These are phyloP conservation scores for Apeltes quadracus DNA, from an alignment of 2,113 vertebrate species.

Conservation along the genomic window DNA sequence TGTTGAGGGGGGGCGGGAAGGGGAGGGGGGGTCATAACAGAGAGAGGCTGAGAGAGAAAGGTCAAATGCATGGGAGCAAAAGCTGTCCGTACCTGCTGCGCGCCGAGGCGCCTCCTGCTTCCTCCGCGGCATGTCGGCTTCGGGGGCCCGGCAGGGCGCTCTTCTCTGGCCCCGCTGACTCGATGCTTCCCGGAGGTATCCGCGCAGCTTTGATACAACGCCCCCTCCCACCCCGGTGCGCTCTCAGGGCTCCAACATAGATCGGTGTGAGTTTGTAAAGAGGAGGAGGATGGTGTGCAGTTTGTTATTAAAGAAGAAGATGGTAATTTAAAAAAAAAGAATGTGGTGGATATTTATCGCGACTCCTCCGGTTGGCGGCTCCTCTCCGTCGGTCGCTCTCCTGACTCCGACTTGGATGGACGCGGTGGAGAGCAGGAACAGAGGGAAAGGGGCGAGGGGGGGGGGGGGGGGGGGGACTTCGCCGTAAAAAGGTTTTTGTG, in stretches of 20 bases:
- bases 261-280: constrained; percentile 53
- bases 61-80: constrained; percentile 29
- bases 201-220: constrained; percentile 78
- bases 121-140: constrained; percentile 93
- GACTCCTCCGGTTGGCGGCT: constrained; percentile 31
- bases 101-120: constrained; percentile 99
- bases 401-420: constrained; percentile 67
- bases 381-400: constrained; percentile 49
- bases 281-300: constrained; percentile 47
- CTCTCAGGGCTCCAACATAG: constrained; percentile 79
- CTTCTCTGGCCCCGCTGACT: constrained; percentile 83
- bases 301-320: constrained; percentile 22
- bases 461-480: constrained; percentile 32
- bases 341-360: background rate
- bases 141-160: constrained; percentile 77
- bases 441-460: background rate
- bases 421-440: constrained; percentile 57
- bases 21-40: background rate
- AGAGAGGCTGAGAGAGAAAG: constrained; percentile 9
- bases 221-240: constrained; percentile 59
- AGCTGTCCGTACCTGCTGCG: constrained; percentile 90
- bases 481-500: constrained; percentile 17
- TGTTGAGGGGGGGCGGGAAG: background rate
- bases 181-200: constrained; percentile 81
- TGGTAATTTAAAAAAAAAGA: background rate